These are phyloP conservation scores for Eupithecia dodoneata DNA, from an alignment of 2,888 invertebrate genomes.

Conservation along the genomic window DNA sequence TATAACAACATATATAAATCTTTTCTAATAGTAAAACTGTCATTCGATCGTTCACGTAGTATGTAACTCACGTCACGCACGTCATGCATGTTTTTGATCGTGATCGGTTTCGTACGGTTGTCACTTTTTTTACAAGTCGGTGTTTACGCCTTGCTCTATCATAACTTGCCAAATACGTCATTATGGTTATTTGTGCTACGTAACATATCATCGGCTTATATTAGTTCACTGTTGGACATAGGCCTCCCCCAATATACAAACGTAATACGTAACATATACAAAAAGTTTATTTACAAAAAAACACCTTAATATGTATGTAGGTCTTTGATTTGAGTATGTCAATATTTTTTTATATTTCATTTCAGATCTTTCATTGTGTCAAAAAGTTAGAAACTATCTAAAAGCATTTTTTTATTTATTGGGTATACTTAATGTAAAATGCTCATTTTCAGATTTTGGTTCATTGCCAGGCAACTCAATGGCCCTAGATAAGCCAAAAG, in stretches of 20 bases:
- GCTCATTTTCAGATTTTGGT: neutral
- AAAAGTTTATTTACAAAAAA: too few relatives aligned
- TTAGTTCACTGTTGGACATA: too few relatives aligned
- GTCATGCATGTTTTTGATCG: conserved; percentile 47
- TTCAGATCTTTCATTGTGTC: neutral
- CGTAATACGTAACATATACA: too few relatives aligned
- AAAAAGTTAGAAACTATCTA: neutral
- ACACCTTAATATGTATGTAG: too few relatives aligned
- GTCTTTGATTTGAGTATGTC: too few relatives aligned
- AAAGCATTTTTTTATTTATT: neutral
- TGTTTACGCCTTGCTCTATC: neutral
- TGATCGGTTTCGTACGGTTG: neutral
- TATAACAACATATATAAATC: conserved; percentile 70
- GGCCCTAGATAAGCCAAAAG: neutral
- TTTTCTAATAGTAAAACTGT: conserved; percentile 75
- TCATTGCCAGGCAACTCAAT: neutral
- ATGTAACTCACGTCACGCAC: conserved; percentile 60
- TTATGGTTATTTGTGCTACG: too few relatives aligned
- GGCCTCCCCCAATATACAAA: too few relatives aligned
- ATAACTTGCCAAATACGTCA: neutral
- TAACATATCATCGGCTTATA: too few relatives aligned
- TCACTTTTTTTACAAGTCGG: neutral
- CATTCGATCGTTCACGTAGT: conserved; percentile 76
- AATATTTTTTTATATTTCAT: neutral
- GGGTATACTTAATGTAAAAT: neutral